Evolutionary conservation across 2,888 invertebrate species (phyloP), one percentile per base, ranked within the genome.

Genomic region (Andrena dorsata): DNA sequence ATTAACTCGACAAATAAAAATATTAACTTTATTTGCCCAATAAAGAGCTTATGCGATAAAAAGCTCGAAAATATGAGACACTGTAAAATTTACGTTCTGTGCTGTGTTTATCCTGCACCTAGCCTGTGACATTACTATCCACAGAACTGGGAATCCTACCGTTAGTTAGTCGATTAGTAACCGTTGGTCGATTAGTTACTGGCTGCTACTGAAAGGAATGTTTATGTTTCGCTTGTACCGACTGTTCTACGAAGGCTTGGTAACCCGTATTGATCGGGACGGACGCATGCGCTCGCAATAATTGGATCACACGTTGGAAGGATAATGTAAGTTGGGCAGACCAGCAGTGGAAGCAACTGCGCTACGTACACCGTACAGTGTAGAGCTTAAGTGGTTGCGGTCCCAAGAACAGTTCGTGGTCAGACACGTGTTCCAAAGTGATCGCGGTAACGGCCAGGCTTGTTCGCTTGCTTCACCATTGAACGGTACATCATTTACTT

Each of bases 281-380:
- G 66, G 66, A 83, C 91, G 91, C 87, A 89, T 91, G 91, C 91
- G 91, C 87, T 65, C 73, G 58, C 23, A 63, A 35, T 82, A 84
- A 86, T 84, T 74, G 78, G 84, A 88, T 91, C 90, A 89, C 84
- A 88, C 88, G 88, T 84, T 81, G 76, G 82, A 64, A 82, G 79
- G 80, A 84, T 58, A 83, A 85, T 76, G 83, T 76, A 80, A 87
- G 80, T 74, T 78, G 79, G 58, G 72, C 65, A 56, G 80, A 75
- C 41, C 41, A 82, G 65, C 76, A 58, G 74, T 70, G 71, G 49
- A 83, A 83, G 83, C 80, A 80, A 76, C 68, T 82, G 84, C 76
- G 70, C 80, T 83, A 76, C 83, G 68, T 84, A 85, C 79, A 61
- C 77, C 72, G 83, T 75, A 49, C 61, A 78, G 64, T 76, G 73